Conservation (phyloP, 2,797 vertebrate genomes). For the Botia kubotai region DNA sequence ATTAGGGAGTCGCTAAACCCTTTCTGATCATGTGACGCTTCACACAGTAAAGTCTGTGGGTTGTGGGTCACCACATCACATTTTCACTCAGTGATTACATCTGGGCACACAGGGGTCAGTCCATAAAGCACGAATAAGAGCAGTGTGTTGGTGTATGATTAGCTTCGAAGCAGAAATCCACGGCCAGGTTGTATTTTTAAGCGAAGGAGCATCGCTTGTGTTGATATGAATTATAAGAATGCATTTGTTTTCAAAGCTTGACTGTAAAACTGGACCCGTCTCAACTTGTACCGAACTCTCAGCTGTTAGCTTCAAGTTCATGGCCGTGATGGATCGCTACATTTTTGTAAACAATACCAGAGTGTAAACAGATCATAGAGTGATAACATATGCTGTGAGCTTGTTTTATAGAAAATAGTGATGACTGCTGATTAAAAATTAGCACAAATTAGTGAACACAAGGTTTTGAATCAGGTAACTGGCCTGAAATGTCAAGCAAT, state of each 20-base stretch:
- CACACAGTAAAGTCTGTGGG: conserved; percentile 24
- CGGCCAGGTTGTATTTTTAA: conserved; percentile 31
- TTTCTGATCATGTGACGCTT: conserved; percentile 43
- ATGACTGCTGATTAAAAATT: neutral
- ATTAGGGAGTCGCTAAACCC: conserved; percentile 27
- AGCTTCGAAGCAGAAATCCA: conserved; percentile 31
- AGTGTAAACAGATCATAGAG: neutral
- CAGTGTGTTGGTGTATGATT: conserved; percentile 9
- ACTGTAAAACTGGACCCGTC: conserved; percentile 47
- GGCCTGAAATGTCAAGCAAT: neutral
- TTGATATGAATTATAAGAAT: conserved; percentile 35
- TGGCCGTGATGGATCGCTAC: neutral
- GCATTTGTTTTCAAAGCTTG: conserved; percentile 44
- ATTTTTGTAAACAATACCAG: conserved; percentile 25
- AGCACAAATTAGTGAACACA: neutral
- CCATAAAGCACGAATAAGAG: conserved; percentile 41
- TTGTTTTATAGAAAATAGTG: neutral
- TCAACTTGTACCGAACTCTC: conserved; percentile 45
- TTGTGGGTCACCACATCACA: conserved; percentile 26
- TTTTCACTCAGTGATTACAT: conserved; percentile 34
- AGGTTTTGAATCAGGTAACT: neutral
- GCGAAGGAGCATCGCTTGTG: conserved; percentile 4
- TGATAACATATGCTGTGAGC: neutral
- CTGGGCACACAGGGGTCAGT: conserved; percentile 29
- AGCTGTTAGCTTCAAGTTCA: conserved; percentile 11